Evolutionary conservation across 2,113 vertebrate species (phyloP).

Genomic region (Passer montanus): DNA sequence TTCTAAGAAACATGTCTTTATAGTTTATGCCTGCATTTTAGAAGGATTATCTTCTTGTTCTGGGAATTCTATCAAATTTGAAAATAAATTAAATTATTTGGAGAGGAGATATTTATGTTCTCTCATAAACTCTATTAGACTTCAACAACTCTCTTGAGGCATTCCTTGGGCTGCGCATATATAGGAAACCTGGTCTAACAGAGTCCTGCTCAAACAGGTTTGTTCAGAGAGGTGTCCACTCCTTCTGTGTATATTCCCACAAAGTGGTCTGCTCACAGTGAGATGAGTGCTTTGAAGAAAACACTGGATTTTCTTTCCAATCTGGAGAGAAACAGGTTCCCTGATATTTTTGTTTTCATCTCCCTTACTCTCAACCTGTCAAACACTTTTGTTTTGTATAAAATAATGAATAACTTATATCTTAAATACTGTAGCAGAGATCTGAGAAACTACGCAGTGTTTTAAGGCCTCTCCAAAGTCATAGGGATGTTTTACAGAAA

Average conservation of each 20-base stretch:
- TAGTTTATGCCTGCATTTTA: not conserved
- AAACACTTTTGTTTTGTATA: not conserved
- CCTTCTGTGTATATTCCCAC: not conserved
- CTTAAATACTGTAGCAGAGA: not conserved
- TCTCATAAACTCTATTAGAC: not conserved
- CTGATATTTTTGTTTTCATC: not conserved
- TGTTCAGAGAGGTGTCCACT: not conserved
- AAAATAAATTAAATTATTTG: not conserved
- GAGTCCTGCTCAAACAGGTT: not conserved
- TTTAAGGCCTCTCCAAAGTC: not conserved
- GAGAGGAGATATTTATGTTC: not conserved
- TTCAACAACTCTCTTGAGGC: not conserved
- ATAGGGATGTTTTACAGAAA: not conserved
- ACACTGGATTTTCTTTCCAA: not conserved
- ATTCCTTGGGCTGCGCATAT: not conserved
- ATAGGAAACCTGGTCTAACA: not conserved
- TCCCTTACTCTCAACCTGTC: not conserved
- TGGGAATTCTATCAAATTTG: not conserved
- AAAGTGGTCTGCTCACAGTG: not conserved
- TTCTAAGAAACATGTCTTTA: not conserved
- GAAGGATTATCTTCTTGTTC: not conserved
- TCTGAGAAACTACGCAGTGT: not conserved
- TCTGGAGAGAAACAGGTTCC: not conserved
- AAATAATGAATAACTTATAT: not conserved
- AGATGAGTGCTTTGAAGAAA: not conserved